Evolutionary conservation across 1,140 invertebrate genomes (phyloP), one percentile per base, ranked within the genome.

Genomic region (Zaprionus ghesquierei): DNA sequence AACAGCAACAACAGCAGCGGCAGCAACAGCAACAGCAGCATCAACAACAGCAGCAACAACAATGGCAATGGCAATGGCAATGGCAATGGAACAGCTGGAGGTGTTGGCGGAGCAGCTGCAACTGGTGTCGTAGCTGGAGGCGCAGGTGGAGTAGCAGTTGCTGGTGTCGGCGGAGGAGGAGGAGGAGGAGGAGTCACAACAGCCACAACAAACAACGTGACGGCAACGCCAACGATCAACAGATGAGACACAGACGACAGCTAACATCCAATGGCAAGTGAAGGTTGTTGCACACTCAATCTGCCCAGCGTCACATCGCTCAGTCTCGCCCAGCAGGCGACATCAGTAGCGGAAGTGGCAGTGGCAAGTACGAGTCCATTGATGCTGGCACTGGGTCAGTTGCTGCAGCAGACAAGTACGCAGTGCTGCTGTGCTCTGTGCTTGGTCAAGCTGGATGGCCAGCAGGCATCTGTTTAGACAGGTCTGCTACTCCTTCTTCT

Each of bases 171-270:
- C 5, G 25, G 9, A 35, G 38, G 13, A 2, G 75, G 70, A 31
- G 49, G 51, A 1, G 63, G 51, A 31, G 63, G 54, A 27, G 63
- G 59, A 50, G 62, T 61, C 9, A 65, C 61, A 29, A 69, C 38
- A 6, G 70, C 59, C 13, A 65, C 69, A 25, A 56, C 77, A 29
- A 61, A 56, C 38, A 72, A 76, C 25, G 62, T 66, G 38, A 77
- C 73, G 31, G 77, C 82, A 15, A 81, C 84, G 54, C 76, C 89
- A 44, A 86, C 85, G 49, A 89, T 91, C 72, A 91, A 91, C 60
- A 91, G 89, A 91, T 91, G 89, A 91, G 89, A 91, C 77, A 64
- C 73, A 81, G 79, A 78, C 50, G 63, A 29, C 63, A 91, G 89
- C 86, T 91, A 91, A 91, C 90, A 84, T 77, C 80, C 72, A 90